Evolutionary conservation across 1,140 invertebrate genomes (phyloP).

Genomic region (Heliconius nattereri): DNA sequence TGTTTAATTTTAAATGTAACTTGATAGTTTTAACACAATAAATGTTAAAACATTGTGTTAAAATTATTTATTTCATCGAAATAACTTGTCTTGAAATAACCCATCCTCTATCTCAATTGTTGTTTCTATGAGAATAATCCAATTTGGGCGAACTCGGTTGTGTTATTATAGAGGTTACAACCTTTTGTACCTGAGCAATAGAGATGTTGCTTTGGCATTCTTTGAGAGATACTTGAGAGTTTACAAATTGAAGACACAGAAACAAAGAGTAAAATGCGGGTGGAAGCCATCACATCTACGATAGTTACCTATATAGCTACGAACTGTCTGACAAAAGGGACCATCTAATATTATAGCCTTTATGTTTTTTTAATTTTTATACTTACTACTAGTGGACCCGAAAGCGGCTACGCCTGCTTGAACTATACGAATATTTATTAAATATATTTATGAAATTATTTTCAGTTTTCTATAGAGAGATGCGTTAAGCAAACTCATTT

Average conservation of each 20-base stretch:
- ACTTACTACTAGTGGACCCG: too few species aligned
- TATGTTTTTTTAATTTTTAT: too few species aligned
- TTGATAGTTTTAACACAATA: too few species aligned
- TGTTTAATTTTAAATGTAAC: too few species aligned
- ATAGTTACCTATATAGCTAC: neutral
- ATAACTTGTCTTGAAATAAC: neutral
- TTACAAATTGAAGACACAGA: constrained; percentile 4
- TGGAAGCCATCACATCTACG: neutral
- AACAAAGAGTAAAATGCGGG: neutral
- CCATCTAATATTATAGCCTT: too few species aligned
- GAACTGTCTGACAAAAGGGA: neutral
- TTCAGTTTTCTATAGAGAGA: too few species aligned
- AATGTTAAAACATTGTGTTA: too few species aligned
- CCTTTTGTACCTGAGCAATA: neutral
- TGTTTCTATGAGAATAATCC: neutral
- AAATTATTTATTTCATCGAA: neutral
- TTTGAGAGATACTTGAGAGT: constrained; percentile 6
- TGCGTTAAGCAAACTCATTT: too few species aligned
- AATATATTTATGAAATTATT: too few species aligned
- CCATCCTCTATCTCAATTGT: neutral
- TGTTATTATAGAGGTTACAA: neutral
- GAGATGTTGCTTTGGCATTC: neutral
- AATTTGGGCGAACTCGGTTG: neutral
- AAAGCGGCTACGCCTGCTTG: too few species aligned
- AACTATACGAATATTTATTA: too few species aligned